These are phyloP conservation scores for Drosophila silvestris DNA, from an alignment of 2,888 invertebrate species.

Conservation along the genomic window DNA sequence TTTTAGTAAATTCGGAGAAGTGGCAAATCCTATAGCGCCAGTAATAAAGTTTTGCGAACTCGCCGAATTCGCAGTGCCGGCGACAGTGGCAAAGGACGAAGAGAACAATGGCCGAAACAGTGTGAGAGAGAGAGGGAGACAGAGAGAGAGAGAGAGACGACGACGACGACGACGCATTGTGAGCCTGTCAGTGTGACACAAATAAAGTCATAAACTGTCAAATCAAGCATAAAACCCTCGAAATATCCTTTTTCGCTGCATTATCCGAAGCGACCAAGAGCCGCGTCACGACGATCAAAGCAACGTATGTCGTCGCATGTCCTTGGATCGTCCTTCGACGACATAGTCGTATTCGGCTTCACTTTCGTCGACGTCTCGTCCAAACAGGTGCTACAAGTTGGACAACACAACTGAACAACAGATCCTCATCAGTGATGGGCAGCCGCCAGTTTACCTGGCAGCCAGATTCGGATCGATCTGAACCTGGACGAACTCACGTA, in stretches of 20 bases:
- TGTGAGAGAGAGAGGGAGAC: background rate
- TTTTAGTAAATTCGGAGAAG: constrained; percentile 64
- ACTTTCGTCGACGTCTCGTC: constrained; percentile 54
- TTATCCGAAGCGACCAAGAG: constrained; percentile 62
- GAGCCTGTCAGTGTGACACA: constrained; percentile 38
- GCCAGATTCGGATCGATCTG: constrained; percentile 24
- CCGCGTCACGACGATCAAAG: constrained; percentile 40
- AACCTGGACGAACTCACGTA: constrained; percentile 53
- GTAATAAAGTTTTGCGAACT: constrained; percentile 68
- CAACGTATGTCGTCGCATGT: constrained; percentile 28
- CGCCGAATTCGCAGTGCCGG: constrained; percentile 39
- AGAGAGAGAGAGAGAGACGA: background rate
- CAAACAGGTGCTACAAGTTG: constrained; percentile 74
- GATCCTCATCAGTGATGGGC: constrained; percentile 64
- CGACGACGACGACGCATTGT: constrained; percentile 14
- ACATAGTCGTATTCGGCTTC: constrained; percentile 38
- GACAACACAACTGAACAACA: constrained; percentile 42
- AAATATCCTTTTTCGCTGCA: constrained; percentile 75
- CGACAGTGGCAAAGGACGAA: constrained; percentile 9
- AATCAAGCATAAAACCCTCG: constrained; percentile 72
- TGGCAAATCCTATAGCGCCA: constrained; percentile 74
- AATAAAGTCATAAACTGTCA: constrained; percentile 78
- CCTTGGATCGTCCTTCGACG: constrained; percentile 30
- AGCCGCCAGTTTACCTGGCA: constrained; percentile 49
- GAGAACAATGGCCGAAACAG: constrained; percentile 16